phyloP scores from a whole-genome alignment of 1,140 invertebrate species.

The Metopolophium dirhodum region DNA sequence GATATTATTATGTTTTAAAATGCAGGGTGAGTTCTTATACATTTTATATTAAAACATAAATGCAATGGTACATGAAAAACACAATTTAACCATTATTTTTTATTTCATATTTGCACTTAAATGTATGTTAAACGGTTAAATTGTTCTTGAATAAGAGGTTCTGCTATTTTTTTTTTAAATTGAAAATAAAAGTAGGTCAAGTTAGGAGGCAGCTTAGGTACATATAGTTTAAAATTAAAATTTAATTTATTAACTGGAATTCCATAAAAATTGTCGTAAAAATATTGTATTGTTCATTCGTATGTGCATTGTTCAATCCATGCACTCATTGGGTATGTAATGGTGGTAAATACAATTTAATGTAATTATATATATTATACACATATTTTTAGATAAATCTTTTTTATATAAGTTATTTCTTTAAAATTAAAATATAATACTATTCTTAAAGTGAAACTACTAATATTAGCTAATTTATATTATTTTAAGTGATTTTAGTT shows the following conservation, averaged over 20 bases:
- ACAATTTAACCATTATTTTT: background rate
- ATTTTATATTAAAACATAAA: background rate
- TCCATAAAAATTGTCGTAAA: background rate
- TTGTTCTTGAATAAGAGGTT: background rate
- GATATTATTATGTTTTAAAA: constrained; percentile 45
- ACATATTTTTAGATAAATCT: background rate
- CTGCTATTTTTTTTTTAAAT: background rate
- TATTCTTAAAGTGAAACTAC: no score
- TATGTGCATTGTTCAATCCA: background rate
- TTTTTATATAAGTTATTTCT: background rate
- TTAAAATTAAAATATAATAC: no score
- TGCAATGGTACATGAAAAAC: background rate
- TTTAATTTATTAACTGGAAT: background rate
- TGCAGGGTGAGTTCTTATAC: constrained; percentile 25
- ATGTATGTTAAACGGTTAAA: background rate
- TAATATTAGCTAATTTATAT: background rate
- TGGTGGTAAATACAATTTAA: background rate
- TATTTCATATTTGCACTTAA: background rate
- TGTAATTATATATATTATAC: no score
- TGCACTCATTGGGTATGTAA: background rate
- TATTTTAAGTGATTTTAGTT: background rate
- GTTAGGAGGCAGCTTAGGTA: background rate
- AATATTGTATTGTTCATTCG: background rate
- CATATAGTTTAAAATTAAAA: background rate
- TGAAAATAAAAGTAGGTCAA: background rate